Evolutionary conservation across 2,888 invertebrate genomes (phyloP), one percentile per base, ranked within the genome.

Genomic region (Callosobruchus maculatus): DNA sequence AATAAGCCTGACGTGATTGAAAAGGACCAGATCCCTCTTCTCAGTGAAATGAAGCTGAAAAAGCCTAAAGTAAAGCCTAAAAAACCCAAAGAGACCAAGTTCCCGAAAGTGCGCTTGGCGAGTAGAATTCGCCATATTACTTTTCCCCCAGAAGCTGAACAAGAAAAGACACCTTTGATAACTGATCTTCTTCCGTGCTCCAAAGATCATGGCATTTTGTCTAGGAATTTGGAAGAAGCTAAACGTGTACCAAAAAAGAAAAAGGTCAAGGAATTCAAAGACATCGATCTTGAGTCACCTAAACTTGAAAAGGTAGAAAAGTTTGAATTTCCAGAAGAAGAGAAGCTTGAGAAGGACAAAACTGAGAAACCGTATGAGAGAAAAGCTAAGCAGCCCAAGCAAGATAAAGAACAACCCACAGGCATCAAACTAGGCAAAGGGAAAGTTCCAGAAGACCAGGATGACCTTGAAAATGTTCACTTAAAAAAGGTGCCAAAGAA

Each of bases 21-120:
- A 70, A 80, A 81, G 77, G 79, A 81, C 70, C 79, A 87, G 67
- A 88, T 90, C 79, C 87, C 89, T 20, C 74, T 78, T 67, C 77
- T 88, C 88, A 90, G 91, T 74, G 89, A 91, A 84, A 86, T 93
- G 0, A 88, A 88, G 82, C 80, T 88, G 70, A 87, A 84, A 74
- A 88, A 88, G 82, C 83, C 86, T 30, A 84, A 85, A 75, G 77
- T 80, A 67, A 80, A 83, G 67, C 81, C 83, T 66, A 87, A 85
- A 76, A 86, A 86, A 73, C 86, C 85, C 74, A 76, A 77, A 2
- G 77, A 86, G 75, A 80, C 80, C 67, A 86, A 88, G 79, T 75
- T 88, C 22, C 88, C 88, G 0, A 88, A 88, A 83, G 84, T 88
- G 76, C 78, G 87, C 75, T 80, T 89, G 22, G 89, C 88, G 76